Evolutionary conservation across 2,888 invertebrate species (phyloP).

Genomic region (Cephonodes hylas): DNA sequence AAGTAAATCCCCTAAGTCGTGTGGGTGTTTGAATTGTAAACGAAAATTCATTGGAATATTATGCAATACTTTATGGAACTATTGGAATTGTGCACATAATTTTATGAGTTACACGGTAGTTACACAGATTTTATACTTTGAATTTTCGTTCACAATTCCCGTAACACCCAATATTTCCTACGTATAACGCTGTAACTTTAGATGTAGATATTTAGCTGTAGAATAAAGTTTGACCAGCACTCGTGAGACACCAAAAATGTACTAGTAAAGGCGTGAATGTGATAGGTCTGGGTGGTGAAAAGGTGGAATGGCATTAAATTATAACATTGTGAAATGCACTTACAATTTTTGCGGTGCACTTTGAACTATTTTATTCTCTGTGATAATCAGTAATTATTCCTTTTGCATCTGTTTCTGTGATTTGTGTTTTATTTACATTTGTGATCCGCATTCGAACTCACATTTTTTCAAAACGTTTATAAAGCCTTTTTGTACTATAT

Average conservation of each 20-base stretch:
- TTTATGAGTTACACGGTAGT: not conserved
- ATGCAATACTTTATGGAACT: not conserved
- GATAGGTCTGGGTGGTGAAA: constrained; percentile 45
- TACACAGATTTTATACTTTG: not conserved
- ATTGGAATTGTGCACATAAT: not conserved
- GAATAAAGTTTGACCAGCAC: constrained; percentile 31
- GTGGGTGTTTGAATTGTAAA: not conserved
- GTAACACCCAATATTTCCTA: constrained; percentile 19
- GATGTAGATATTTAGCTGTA: constrained; percentile 28
- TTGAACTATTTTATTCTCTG: constrained; percentile 56
- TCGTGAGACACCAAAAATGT: constrained; percentile 60
- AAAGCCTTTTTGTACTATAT: not conserved
- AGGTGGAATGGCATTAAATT: constrained; percentile 32
- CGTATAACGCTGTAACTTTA: constrained; percentile 22
- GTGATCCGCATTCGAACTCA: not conserved
- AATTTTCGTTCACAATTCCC: not conserved
- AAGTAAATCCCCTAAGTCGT: constrained; percentile 15
- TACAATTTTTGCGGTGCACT: constrained; percentile 46
- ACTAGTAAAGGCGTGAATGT: constrained; percentile 55
- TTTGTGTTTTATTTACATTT: constrained; percentile 23
- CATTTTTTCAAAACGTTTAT: not conserved
- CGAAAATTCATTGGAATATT: not conserved
- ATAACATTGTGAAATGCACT: constrained; percentile 37
- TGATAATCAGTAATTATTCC: constrained; percentile 53
- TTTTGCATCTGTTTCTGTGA: constrained; percentile 38